These are phyloP conservation scores for Oreortyx pictus DNA, from an alignment of 2,797 vertebrate genomes.

Conservation along the genomic window DNA sequence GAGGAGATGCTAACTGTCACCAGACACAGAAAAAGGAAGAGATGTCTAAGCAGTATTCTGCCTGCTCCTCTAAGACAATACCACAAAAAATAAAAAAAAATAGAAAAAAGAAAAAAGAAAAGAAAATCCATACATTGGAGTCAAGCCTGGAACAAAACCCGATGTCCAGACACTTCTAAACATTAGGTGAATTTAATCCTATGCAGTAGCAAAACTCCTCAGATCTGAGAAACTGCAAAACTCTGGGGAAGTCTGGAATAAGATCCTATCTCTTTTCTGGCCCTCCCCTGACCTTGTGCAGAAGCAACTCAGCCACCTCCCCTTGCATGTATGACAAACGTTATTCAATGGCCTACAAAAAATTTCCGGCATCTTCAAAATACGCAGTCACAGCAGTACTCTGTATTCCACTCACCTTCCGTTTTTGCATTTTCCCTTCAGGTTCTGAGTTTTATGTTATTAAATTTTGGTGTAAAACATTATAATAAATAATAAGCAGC, in stretches of 20 bases:
- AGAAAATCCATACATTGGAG: background rate
- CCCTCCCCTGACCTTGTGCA: background rate
- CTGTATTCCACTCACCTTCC: background rate
- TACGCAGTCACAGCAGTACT: background rate
- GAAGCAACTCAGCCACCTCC: background rate
- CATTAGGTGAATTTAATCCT: background rate
- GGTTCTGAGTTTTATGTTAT: conserved; percentile 24
- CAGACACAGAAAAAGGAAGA: background rate
- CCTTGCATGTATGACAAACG: background rate
- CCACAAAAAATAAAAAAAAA: background rate
- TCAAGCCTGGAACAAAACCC: background rate
- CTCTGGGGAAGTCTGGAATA: background rate
- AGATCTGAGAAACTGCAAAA: background rate
- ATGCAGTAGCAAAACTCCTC: background rate
- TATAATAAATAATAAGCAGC: conserved; percentile 35
- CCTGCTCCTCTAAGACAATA: background rate
- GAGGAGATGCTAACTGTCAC: background rate
- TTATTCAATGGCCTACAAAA: background rate
- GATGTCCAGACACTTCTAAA: conserved; percentile 6
- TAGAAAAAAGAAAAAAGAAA: too few species aligned
- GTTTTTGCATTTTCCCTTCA: conserved; percentile 27
- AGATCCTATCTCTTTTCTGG: background rate
- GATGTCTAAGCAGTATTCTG: background rate
- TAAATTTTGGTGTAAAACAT: conserved; percentile 26
- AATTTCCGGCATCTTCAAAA: conserved; percentile 12